Conservation (phyloP, 2,113 vertebrate species). For the Rissa tridactyla region DNA sequence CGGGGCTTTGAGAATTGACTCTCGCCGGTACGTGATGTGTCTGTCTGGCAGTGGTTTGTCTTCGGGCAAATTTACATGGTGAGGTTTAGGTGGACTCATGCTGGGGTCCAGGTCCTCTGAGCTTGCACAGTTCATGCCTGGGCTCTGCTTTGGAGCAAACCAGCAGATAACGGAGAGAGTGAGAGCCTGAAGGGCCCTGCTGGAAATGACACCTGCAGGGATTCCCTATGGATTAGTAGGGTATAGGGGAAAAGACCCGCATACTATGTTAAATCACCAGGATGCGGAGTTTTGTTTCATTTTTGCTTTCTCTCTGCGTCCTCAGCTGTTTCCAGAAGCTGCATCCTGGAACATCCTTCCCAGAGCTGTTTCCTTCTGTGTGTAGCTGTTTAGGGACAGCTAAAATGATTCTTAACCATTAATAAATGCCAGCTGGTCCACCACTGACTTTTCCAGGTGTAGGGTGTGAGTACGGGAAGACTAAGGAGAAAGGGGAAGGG, state of each 20-base stretch:
- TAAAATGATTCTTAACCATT: not conserved
- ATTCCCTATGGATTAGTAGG: not conserved
- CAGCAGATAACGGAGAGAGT: not conserved
- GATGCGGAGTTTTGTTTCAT: not conserved
- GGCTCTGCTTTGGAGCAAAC: not conserved
- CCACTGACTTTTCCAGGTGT: not conserved
- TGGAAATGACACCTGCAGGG: not conserved
- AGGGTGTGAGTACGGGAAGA: not conserved
- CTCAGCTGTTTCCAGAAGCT: not conserved
- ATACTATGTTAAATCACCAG: not conserved
- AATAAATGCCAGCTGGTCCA: not conserved
- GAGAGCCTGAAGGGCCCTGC: not conserved
- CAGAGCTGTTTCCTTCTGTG: not conserved
- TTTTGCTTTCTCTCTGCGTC: not conserved
- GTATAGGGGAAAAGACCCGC: not conserved
- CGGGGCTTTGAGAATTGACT: not conserved
- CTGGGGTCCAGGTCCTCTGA: not conserved
- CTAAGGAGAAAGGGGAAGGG: not conserved
- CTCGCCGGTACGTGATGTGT: rapidly evolving
- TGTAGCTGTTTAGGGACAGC: not conserved
- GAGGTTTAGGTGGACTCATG: not conserved
- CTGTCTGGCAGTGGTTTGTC: not conserved
- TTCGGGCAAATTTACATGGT: rapidly evolving
- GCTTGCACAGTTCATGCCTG: not conserved
- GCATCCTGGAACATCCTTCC: not conserved